A percentile compares a stretch with the other conserved stretches of the same genome.
phyloP scores from a whole-genome alignment of 2,888 invertebrate species.

The Osmoderma eremita region DNA sequence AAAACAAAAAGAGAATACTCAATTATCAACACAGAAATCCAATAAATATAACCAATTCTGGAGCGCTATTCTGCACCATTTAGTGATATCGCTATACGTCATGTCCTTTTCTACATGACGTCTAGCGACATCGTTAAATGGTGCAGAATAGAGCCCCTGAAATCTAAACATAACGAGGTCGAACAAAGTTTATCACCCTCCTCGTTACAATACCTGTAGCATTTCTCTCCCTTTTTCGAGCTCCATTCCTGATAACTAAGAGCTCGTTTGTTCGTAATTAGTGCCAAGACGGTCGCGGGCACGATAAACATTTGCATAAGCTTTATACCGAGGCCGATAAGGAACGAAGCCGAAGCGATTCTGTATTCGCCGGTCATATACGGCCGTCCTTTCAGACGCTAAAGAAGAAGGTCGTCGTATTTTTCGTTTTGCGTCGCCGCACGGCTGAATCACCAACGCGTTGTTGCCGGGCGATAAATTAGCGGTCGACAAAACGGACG shows the following conservation, averaged over 20 bases:
- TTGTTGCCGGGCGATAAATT: slow-evolving; percentile 25
- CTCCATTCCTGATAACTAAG: slow-evolving; percentile 1
- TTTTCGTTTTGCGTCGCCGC: background rate
- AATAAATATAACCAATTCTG: too few relatives aligned
- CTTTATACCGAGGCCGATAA: slow-evolving; percentile 6
- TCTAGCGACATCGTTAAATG: too few relatives aligned
- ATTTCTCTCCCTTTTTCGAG: background rate
- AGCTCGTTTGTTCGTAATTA: slow-evolving; percentile 34
- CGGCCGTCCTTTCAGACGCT: background rate
- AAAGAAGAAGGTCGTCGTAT: background rate
- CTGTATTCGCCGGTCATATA: background rate
- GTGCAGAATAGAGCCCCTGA: too few relatives aligned
- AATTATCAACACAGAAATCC: too few relatives aligned
- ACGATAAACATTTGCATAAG: slow-evolving; percentile 36
- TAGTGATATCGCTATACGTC: too few relatives aligned
- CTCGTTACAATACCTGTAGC: background rate
- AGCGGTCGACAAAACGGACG: slow-evolving; percentile 18
- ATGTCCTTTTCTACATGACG: too few relatives aligned
- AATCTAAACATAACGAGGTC: slow-evolving; percentile 12
- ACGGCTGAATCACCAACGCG: slow-evolving; percentile 25
- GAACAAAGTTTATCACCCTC: slow-evolving; percentile 36
- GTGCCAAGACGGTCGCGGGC: background rate
- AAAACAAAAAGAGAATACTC: too few relatives aligned
- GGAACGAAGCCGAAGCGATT: too few relatives aligned
- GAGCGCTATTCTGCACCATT: too few relatives aligned